Base-by-base conservation (phyloP, 2,888 invertebrate genomes). In the Carcina quercana region DNA sequence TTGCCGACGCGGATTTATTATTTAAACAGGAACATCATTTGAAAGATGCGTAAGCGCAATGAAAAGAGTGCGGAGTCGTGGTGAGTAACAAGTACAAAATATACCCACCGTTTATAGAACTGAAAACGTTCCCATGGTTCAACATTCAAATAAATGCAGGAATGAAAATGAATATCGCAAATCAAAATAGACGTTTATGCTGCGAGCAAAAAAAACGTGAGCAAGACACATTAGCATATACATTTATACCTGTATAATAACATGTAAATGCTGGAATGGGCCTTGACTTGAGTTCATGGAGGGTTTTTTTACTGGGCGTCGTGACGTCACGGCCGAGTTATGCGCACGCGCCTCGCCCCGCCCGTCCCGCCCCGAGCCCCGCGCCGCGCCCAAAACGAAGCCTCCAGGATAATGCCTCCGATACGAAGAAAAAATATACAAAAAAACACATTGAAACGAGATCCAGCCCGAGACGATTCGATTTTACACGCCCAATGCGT, bases 241-340 rank as follows among this genome's bases (percentile, higher is more conserved):
- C 46, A 28, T 15, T 15, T 28, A 28, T 20, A n/a, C n/a, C 7
- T 13, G 14, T 59, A 59, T 59, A 59, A 56, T 55, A 60, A 57
- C 48, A 62, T 57, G 54, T 59, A 65, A 69, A 71, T 69, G 68
- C 68, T 58, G 60, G 60, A 69, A 63, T 47, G 49, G 50, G 46
- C 79, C 80, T 78, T 79, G 79, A 71, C 64, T 69, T 53, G 70
- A 66, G 80, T 79, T 79, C 76, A 78, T 56, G 69, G 69, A 55
- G 64, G n/a, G n/a, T n/a, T n/a, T 73, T 78, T 74, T 74, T 75
- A 69, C 54, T 59, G 55, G 62, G 59, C 64, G 57, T 60, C 52
- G 61, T 82, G 82, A 82, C 82, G 80, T 76, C 80, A 80, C 56
- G 54, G 47, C 50, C 46, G 48, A 76, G 79, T 55, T 76, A 82